phyloP scores from a whole-genome alignment of 2,797 vertebrate species.

The Lithobates pipiens region DNA sequence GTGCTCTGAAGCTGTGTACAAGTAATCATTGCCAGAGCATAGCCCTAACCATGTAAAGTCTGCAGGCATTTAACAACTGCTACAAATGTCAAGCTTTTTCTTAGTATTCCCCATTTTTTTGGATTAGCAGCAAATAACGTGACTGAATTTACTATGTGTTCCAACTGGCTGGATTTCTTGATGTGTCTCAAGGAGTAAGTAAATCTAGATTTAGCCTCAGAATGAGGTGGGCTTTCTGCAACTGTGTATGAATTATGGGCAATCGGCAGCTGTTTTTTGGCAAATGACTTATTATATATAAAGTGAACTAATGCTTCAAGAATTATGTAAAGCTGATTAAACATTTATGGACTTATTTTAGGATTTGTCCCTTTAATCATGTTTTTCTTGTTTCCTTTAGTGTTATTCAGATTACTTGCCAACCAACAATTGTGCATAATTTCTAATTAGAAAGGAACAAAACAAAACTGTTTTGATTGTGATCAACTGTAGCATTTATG shows the following conservation, averaged over 20 bases:
- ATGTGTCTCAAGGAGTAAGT: slow-evolving; percentile 62
- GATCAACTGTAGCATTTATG: no score
- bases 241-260: slow-evolving; percentile 62
- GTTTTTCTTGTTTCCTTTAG: not conserved
- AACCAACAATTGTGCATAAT: no score
- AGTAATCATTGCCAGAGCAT: slow-evolving; percentile 39
- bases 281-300: slow-evolving; percentile 39
- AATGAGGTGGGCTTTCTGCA: slow-evolving; percentile 64
- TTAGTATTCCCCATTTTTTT: slow-evolving; percentile 45
- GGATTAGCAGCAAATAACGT: slow-evolving; percentile 57
- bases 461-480: no score
- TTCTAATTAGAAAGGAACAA: no score
- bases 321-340: slow-evolving; percentile 19
- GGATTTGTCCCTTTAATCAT: not conserved
- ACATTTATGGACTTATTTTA: slow-evolving; percentile 24
- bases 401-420: not conserved
- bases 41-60: slow-evolving; percentile 39
- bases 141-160: slow-evolving; percentile 58
- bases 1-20: slow-evolving; percentile 59
- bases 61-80: slow-evolving; percentile 57
- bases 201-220: slow-evolving; percentile 63
- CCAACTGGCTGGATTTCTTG: slow-evolving; percentile 60
- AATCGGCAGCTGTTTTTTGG: slow-evolving; percentile 57
- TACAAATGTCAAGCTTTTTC: slow-evolving; percentile 34
- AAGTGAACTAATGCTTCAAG: slow-evolving; percentile 36